Conservation (phyloP, 2,113 vertebrate species). For the Polypterus senegalus region DNA sequence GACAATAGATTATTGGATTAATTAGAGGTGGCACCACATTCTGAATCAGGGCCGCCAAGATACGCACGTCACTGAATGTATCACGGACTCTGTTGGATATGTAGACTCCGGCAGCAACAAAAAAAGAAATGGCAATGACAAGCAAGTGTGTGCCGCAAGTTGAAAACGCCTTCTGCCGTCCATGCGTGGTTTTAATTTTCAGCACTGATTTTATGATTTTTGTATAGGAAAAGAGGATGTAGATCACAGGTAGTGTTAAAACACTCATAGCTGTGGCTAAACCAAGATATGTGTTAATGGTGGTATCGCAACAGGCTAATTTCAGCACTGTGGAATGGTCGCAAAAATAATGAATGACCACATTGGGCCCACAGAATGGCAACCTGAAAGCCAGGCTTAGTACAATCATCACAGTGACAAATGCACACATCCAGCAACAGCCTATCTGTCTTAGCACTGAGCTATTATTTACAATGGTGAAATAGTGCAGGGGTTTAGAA, state of each 20-base stretch:
- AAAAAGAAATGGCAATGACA: constrained; percentile 24
- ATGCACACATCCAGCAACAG: constrained; percentile 23
- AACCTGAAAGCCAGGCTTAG: constrained; percentile 18
- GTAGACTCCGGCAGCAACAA: no score
- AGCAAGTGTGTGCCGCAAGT: constrained; percentile 31
- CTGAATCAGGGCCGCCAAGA: no score
- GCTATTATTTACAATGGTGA: constrained; percentile 22
- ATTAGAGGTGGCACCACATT: no score
- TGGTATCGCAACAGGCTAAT: constrained; percentile 26
- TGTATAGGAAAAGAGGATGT: constrained; percentile 25
- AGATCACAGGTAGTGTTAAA: constrained; percentile 17
- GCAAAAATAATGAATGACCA: constrained; percentile 30
- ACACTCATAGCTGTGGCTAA: constrained; percentile 17
- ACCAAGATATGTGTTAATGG: background rate
- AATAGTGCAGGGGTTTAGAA: constrained; percentile 26
- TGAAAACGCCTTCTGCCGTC: constrained; percentile 22
- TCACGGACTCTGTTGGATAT: no score
- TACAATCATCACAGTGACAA: constrained; percentile 14
- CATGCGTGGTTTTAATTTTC: constrained; percentile 19
- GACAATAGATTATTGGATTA: no score
- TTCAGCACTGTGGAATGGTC: constrained; percentile 27
- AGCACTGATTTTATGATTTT: constrained; percentile 20
- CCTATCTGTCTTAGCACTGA: constrained; percentile 22
- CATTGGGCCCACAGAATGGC: constrained; percentile 16
- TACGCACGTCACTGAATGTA: no score